Percentiles rank a stretch among this genome's conserved stretches.
These are phyloP conservation scores for Pristionchus entomophagus DNA, from an alignment of 2,888 invertebrate genomes.

Conservation along the genomic window DNA sequence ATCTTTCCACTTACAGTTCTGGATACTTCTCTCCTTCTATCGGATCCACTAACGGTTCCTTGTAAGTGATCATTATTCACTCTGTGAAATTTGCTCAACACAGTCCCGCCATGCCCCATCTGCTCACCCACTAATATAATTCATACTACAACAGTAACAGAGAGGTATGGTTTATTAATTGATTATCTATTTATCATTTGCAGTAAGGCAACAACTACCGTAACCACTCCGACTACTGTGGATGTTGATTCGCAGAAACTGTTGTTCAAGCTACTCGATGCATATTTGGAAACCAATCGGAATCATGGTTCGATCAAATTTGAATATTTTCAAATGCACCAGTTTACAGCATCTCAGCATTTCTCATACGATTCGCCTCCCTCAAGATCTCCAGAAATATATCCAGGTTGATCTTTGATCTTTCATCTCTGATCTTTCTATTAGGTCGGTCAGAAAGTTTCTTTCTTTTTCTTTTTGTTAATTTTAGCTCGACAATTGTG, in stretches of 20 bases:
- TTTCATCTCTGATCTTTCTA: no score
- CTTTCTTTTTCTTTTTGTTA: no score
- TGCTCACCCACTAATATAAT: background rate
- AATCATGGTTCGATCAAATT: background rate
- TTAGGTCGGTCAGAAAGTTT: no score
- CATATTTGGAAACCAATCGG: background rate
- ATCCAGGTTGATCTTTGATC: conserved; percentile 8
- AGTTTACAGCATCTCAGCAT: background rate
- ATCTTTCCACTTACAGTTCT: background rate
- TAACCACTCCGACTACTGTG: background rate
- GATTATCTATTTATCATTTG: background rate
- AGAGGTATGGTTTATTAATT: background rate
- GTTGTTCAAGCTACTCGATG: background rate
- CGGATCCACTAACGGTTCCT: background rate
- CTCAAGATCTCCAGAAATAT: background rate
- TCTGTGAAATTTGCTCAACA: background rate
- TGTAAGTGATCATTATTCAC: background rate
- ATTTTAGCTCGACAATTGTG: no score
- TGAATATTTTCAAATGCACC: no score
- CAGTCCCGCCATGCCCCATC: background rate
- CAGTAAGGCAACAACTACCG: conserved; percentile 27
- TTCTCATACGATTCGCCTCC: conserved; percentile 9
- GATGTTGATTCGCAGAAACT: background rate
- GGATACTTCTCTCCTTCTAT: background rate
- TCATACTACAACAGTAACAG: conserved; percentile 19